Evolutionary conservation across 1,140 invertebrate genomes (phyloP), one percentile per base, ranked within the genome.

Genomic region (Dendrolimus punctatus): DNA sequence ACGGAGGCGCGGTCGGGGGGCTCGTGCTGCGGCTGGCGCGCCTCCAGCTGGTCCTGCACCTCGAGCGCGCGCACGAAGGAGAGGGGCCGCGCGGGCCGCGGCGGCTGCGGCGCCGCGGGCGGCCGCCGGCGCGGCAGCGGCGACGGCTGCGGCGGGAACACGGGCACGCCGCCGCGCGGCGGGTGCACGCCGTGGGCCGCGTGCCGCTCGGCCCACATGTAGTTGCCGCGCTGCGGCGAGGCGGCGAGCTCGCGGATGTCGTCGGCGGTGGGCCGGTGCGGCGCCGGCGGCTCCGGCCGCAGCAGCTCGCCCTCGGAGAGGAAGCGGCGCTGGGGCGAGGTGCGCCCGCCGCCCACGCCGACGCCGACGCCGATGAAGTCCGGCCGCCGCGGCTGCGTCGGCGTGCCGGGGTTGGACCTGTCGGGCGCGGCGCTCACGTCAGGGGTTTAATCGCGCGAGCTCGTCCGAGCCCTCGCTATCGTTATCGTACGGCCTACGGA

Each of bases 1-100:
- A 96, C 93, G 87, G 94, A 96, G 60, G 93, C 92, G 58, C 95
- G 91, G 76, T 96, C 95, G 37, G 91, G 93, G n/a, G 92, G 94
- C 36, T 92, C 90, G 23, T 92, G 89, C 5, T 88, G 90, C 51
- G 87, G 83, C 46, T 67, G 61, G 62, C 80, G 73, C 64, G 69
- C 63, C 66, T 95, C 93, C 80, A 95, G 91, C 5, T 92, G 92
- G 73, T 97, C 95, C 54, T 95, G 94, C 91, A 97, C 95, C 88
- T 97, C 96, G 23, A 97, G 88, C 6, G 95, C 96, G 59, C 95
- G 91, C 36, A 98, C 95, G 87, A 98, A 98, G 40, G 95, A 96
- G 90, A 98, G 95, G 1, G 97, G 96, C 46, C 96, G 89, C 44
- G 88, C 63, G 92, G 93, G 44, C 89, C 90, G 68, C 91, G 92